Percentiles rank a stretch among this genome's conserved stretches.
These are phyloP conservation scores for Oxytorus armatus DNA, from an alignment of 2,888 invertebrate species.

Conservation along the genomic window DNA sequence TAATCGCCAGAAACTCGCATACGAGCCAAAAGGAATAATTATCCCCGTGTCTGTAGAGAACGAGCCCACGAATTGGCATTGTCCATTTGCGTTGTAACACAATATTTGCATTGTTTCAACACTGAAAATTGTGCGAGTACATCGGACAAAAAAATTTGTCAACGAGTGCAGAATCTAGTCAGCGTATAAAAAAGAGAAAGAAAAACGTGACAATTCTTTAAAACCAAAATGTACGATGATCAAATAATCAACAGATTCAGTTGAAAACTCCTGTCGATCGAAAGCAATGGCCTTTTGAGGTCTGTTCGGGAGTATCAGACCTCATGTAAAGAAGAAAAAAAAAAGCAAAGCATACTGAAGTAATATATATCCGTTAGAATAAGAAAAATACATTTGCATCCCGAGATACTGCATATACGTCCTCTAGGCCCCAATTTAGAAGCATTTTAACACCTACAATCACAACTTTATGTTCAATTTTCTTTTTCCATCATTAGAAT, in stretches of 20 bases:
- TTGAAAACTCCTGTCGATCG: slow-evolving; percentile 60
- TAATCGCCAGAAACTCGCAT: background rate
- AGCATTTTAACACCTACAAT: slow-evolving; percentile 44
- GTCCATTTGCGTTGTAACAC: slow-evolving; percentile 4
- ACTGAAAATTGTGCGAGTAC: slow-evolving; percentile 36
- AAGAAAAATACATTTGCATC: slow-evolving; percentile 56
- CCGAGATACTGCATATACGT: slow-evolving; percentile 64
- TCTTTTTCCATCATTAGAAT: slow-evolving; percentile 1
- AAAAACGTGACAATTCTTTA: slow-evolving; percentile 26
- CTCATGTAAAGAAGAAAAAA: slow-evolving; percentile 55
- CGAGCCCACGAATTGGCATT: slow-evolving; percentile 24
- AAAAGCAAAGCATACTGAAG: slow-evolving; percentile 40
- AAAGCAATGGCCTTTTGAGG: slow-evolving; percentile 50
- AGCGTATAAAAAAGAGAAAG: slow-evolving; percentile 52
- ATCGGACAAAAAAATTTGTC: slow-evolving; percentile 64
- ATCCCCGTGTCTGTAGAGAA: slow-evolving; percentile 21
- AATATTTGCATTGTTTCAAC: background rate
- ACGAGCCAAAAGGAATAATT: slow-evolving; percentile 42
- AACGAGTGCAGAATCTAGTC: slow-evolving; percentile 79
- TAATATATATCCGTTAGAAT: slow-evolving; percentile 53
- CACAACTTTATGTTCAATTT: slow-evolving; percentile 36
- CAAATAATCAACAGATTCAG: slow-evolving; percentile 51
- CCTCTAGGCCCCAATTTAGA: slow-evolving; percentile 17
- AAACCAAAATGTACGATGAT: slow-evolving; percentile 40
- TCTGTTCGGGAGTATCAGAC: slow-evolving; percentile 46